These are phyloP conservation scores for Xestoiulus laeticollis DNA, from an alignment of 2,888 invertebrate genomes.

Conservation along the genomic window DNA sequence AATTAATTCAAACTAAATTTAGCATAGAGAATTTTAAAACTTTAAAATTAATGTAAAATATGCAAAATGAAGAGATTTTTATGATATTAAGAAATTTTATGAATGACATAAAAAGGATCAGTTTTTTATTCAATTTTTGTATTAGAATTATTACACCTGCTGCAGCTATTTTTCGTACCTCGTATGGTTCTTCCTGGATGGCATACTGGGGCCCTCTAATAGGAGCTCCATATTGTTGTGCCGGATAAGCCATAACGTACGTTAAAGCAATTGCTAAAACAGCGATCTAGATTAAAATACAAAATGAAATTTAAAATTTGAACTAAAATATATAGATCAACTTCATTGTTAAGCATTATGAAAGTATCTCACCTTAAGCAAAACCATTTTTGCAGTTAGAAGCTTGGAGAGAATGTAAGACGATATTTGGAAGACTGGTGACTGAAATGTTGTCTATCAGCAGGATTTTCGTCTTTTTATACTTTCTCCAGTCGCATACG, in stretches of 20 bases:
- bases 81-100: no score
- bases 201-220: neutral
- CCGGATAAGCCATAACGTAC: conserved; percentile 1
- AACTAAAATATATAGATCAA: neutral
- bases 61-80: no score
- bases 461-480: neutral
- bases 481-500: neutral
- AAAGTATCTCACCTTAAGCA: conserved; percentile 5
- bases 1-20: no score
- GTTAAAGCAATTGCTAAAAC: conserved; percentile 14
- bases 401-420: neutral
- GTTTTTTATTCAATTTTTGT: no score
- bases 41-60: no score
- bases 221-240: neutral
- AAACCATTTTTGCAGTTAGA: conserved; percentile 8
- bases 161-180: neutral
- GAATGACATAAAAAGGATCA: no score
- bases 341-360: neutral
- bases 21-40: no score
- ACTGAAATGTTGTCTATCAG: neutral
- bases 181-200: conserved; percentile 6
- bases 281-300: neutral
- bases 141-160: neutral
- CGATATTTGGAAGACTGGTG: neutral
- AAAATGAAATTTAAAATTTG: neutral